A percentile compares a stretch with the other conserved stretches of the same genome.
Evolutionary conservation across 2,113 vertebrate species (phyloP).

Genomic region (Pituophis catenifer): DNA sequence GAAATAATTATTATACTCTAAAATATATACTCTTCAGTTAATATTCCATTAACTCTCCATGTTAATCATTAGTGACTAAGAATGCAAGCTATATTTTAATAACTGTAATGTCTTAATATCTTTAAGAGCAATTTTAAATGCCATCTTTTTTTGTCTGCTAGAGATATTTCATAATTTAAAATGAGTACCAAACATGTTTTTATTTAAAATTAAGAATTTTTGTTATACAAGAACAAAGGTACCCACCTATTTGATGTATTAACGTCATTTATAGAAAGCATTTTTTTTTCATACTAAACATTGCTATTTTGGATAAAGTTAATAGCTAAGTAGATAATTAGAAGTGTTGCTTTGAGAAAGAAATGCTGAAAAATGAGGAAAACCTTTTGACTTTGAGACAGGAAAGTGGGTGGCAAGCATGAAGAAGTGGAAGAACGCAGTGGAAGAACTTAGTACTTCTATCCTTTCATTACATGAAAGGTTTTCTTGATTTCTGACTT

Average conservation of each 20-base stretch:
- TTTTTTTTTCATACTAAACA: background rate
- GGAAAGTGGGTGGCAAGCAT: background rate
- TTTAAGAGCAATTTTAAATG: background rate
- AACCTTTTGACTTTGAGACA: background rate
- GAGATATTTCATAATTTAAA: constrained; percentile 19
- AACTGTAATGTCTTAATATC: background rate
- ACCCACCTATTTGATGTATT: background rate
- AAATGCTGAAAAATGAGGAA: background rate
- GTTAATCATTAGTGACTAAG: background rate
- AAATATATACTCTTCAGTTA: background rate
- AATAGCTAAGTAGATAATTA: background rate
- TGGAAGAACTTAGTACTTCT: background rate
- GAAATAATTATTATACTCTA: background rate
- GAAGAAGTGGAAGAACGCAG: background rate
- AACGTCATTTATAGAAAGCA: background rate
- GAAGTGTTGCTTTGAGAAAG: background rate
- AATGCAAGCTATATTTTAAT: background rate
- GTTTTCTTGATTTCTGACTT: constrained; percentile 6
- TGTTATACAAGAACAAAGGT: background rate
- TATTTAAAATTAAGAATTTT: background rate
- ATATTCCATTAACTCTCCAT: background rate
- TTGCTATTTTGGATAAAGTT: background rate
- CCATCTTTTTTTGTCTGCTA: background rate
- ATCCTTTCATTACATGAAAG: background rate
- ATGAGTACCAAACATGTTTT: background rate